These are phyloP conservation scores for Phoebastria nigripes DNA, from an alignment of 2,797 vertebrate species.

Conservation along the genomic window DNA sequence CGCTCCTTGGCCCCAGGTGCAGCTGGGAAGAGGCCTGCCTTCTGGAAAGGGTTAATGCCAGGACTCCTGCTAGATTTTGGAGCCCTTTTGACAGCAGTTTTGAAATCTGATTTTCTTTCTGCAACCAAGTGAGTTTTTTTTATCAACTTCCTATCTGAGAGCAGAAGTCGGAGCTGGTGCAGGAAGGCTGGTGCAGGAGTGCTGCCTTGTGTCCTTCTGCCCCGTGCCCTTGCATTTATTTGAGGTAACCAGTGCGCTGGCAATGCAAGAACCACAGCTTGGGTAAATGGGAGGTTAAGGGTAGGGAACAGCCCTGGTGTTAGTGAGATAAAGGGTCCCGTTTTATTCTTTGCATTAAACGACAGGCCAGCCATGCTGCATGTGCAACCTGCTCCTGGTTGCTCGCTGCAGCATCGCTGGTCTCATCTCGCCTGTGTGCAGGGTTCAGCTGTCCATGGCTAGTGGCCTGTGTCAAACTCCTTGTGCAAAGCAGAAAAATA, in stretches of 20 bases:
- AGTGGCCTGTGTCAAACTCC: not conserved
- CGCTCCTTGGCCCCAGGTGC: not conserved
- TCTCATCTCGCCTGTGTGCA: not conserved
- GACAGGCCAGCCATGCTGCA: not conserved
- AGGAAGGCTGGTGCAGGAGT: not conserved
- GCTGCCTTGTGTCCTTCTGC: not conserved
- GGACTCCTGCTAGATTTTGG: not conserved
- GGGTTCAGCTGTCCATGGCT: not conserved
- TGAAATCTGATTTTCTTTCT: conserved; percentile 56
- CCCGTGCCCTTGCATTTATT: not conserved
- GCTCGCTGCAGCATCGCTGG: fast-evolving
- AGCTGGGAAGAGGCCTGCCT: not conserved
- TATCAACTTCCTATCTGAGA: conserved; percentile 52
- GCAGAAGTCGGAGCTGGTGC: conserved; percentile 25
- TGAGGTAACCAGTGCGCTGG: not conserved
- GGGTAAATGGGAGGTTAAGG: not conserved
- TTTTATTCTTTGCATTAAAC: not conserved
- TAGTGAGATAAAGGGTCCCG: fast-evolving
- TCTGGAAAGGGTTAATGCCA: conserved; percentile 27
- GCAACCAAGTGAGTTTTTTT: conserved; percentile 44
- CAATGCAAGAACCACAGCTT: not conserved
- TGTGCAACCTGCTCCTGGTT: not conserved
- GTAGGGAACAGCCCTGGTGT: not conserved
- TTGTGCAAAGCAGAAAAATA: not conserved
- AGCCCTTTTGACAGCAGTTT: not conserved